A percentile compares a stretch with the other conserved stretches of the same genome.
Evolutionary conservation across 37 sponge, comb jelly and placozoan species (phyloP).

Genomic region (Chondrilla cf. caribensis): DNA sequence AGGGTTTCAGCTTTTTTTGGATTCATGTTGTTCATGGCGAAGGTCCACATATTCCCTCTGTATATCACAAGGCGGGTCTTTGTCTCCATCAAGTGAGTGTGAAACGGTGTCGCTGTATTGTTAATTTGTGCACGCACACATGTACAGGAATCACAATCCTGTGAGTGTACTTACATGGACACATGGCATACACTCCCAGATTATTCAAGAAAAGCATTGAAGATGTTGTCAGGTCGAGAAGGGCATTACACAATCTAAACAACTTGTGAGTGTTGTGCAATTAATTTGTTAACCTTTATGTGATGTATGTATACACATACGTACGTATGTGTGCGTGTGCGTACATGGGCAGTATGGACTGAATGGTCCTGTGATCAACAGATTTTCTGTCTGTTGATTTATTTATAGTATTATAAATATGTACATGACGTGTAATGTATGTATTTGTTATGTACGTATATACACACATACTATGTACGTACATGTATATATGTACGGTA

Average conservation of each 20-base stretch:
- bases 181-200: constrained; percentile 19
- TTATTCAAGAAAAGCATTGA: constrained; percentile 82
- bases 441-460: no score
- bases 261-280: constrained; percentile 51
- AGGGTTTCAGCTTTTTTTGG: constrained; percentile 70
- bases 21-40: constrained; percentile 89
- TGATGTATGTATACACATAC: no score
- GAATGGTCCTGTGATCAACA: no score
- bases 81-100: constrained; percentile 77
- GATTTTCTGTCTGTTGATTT: no score
- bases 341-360: no score
- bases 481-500: no score
- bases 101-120: neutral
- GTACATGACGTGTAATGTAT: no score
- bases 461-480: no score
- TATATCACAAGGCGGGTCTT: constrained; percentile 89
- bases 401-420: no score
- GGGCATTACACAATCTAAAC: constrained; percentile 89
- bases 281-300: no score
- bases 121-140: neutral
- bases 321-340: no score
- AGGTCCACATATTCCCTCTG: constrained; percentile 87
- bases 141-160: neutral
- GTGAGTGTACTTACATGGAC: no score
- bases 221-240: constrained; percentile 77